Conservation (phyloP, 2,113 vertebrate species). For the Microtus montanus region DNA sequence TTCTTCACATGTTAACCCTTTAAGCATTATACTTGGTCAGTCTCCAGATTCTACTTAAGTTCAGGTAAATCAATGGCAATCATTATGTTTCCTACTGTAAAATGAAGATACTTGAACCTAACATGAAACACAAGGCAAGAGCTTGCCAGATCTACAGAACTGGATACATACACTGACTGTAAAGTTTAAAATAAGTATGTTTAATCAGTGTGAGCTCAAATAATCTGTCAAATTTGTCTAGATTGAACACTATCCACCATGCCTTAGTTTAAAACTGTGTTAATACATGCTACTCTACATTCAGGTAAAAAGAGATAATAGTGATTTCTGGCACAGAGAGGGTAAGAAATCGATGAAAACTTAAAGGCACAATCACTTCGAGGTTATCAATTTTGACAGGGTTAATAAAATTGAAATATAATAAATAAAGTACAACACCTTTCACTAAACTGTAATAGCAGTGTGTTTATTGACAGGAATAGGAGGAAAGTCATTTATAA, state of each 20-base stretch:
- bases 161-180: constrained; percentile 54
- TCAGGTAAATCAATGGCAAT: constrained; percentile 66
- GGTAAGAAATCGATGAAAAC: background rate
- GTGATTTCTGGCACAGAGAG: background rate
- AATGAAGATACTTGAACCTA: constrained; percentile 67
- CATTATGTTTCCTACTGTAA: constrained; percentile 58
- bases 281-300: background rate
- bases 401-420: background rate
- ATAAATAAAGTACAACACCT: background rate
- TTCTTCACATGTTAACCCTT: constrained; percentile 54
- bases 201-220: constrained; percentile 68
- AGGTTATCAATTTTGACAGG: background rate
- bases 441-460: background rate
- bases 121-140: constrained; percentile 54
- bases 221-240: constrained; percentile 64
- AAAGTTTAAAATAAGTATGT: constrained; percentile 58
- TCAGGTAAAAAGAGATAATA: background rate
- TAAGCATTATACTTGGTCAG: background rate
- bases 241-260: constrained; percentile 15
- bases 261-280: constrained; percentile 49
- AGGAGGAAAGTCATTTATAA: background rate
- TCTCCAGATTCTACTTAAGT: constrained; percentile 66
- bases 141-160: constrained; percentile 62
- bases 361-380: background rate
- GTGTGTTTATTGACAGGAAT: background rate